Percentiles rank a stretch among this genome's conserved stretches.
Evolutionary conservation across 53 echinoderm and acorn worm species (phyloP).

Genomic region (Crossaster papposus): DNA sequence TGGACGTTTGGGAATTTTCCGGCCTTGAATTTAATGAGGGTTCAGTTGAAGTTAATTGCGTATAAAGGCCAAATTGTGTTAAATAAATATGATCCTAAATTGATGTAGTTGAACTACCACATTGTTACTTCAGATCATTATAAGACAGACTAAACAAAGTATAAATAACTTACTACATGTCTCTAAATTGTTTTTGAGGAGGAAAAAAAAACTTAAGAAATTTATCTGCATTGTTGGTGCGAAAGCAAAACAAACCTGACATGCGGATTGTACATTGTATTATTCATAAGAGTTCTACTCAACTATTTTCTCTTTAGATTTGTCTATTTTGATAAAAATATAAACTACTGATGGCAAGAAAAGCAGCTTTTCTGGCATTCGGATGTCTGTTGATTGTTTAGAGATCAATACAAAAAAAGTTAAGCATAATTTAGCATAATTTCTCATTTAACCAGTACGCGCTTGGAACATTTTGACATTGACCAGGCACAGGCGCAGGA

Average conservation of each 20-base stretch:
- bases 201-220: background rate
- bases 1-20: background rate
- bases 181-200: conserved; percentile 2
- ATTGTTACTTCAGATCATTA: conserved; percentile 15
- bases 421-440: no score
- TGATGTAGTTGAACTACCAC: conserved; percentile 19
- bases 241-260: background rate
- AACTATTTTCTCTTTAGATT: conserved; percentile 63
- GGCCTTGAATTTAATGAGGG: background rate
- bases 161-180: background rate
- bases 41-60: background rate
- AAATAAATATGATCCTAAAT: conserved; percentile 35
- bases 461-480: no score
- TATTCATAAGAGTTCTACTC: conserved; percentile 59
- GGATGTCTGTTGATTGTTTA: background rate
- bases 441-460: no score
- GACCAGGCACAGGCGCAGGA: no score
- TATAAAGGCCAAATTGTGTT: conserved; percentile 22
- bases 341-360: conserved; percentile 47
- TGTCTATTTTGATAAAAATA: conserved; percentile 66
- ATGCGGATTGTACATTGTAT: conserved; percentile 60
- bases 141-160: background rate
- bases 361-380: background rate
- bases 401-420: no score
- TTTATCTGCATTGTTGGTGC: conserved; percentile 18